Evolutionary conservation across 2,888 invertebrate species (phyloP), one percentile per base, ranked within the genome.

Genomic region (Agrilus cyanescens): DNA sequence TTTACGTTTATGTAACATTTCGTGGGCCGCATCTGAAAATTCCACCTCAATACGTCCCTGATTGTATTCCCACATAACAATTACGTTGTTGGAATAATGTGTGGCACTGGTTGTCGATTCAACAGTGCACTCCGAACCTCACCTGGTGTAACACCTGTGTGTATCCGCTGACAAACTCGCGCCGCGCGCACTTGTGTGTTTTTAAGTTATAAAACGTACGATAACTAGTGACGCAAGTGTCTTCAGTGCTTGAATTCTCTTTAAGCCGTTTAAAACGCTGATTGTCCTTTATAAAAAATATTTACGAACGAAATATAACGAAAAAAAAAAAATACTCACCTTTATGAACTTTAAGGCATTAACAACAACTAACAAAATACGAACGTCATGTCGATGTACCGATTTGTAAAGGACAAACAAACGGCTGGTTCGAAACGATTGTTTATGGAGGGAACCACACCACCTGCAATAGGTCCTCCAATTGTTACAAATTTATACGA

Each of bases 391-490:
- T 50, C 59, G 54, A 83, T 87, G 79, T 86, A 86, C 65, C 79
- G 82, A 63, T 87, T 87, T 68, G 81, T 85, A 50, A 82, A 83
- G 66, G 83, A 84, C 62, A 63, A 61, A 33, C 55, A 57, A 31
- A 48, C 57, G 33, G 54, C 53, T 62, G 60, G 59, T 47, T 72
- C 73, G 57, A 76, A 75, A 60, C 77, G 85, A 47, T 74, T 87
- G 48, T 86, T 85, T 66, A 80, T 86, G 53, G 83, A 85, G 65
- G 85, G 76, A 53, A 78, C 80, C 63, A 72, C 59, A 34, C 43
- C 53, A 30, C 33, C 45, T 37, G 41, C 41, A 14, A 38, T 57
- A 41, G 63, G 62, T 14, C 61, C 64, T 5, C 63, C 67, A 3
- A 63, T 63, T 33, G 63, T 63, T 3, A 65, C 63, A n/a, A 58